Evolutionary conservation across 2,797 vertebrate species (phyloP), one percentile per base, ranked within the genome.

Genomic region (Ctenosaura bakeri): DNA sequence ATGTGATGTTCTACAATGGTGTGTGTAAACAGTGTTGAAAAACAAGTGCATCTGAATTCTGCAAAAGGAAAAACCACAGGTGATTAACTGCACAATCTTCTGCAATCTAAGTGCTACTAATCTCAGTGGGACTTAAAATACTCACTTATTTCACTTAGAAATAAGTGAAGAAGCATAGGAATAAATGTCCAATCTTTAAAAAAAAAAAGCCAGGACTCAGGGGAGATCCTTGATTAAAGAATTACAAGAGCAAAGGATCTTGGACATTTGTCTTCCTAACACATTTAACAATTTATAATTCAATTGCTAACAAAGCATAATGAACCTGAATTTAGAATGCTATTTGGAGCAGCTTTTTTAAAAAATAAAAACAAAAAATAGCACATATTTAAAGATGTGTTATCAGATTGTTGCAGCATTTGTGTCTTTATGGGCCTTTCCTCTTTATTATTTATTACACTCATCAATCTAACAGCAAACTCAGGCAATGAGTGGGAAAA

Each of bases 271-370:
- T 56, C 91, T 87, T 88, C 0, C 0, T 52, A 66, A 89, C 38
- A 50, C 56, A 84, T 83, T n/a, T 76, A 76, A 64, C 35, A 83
- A 69, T 35, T 35, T 64, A 18, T 74, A 38, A 83, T 86, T 85
- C 0, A 83, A 79, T 74, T 92, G 62, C 14, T 32, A 64, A 90
- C 92, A 94, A 92, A 71, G 18, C 59, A 24, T 86, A 71, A 91
- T 0, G 18, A 88, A 73, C 42, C 88, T 64, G 78, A 93, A 83
- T 80, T 83, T 91, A 69, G 54, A 90, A 42, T 3, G n/a, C 42
- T 87, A 84, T 92, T 87, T 88, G 73, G 93, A 86, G 29, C 86
- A 88, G n/a, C 52, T 87, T 59, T 93, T 81, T 90, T 91, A 2
- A 1, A 22, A 32, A 42, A 29, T 64, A 18, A 29, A 20, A 26